Evolutionary conservation across 92 coral and sea anemone species (phyloP).

Genomic region (Anthopleura xanthogrammica): DNA sequence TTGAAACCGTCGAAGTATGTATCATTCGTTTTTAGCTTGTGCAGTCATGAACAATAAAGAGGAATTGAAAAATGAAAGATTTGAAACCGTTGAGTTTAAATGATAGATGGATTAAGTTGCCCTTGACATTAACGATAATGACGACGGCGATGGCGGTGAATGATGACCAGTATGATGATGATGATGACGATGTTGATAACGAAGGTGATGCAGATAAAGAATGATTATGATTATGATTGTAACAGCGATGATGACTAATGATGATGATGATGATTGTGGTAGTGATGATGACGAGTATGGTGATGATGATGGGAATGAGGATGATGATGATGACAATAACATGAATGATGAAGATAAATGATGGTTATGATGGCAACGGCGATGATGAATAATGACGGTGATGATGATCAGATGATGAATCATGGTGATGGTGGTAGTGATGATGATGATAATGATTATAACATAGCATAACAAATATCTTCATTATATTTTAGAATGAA

Average conservation of each 20-base stretch:
- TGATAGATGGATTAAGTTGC: neutral
- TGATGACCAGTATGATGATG: too few species aligned
- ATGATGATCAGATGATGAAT: neutral
- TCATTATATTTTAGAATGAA: slow-evolving; percentile 47
- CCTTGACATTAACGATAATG: too few species aligned
- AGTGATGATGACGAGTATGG: neutral
- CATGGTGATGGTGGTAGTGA: neutral
- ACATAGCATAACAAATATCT: neutral
- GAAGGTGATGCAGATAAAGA: too few species aligned
- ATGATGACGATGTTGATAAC: too few species aligned
- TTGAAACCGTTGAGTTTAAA: neutral
- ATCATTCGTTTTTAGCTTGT: neutral
- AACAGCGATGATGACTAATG: neutral
- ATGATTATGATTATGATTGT: neutral
- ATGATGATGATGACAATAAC: too few species aligned
- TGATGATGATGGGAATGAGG: neutral
- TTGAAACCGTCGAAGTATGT: slow-evolving; percentile 80
- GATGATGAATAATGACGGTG: too few species aligned
- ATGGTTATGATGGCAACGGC: too few species aligned
- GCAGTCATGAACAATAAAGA: neutral
- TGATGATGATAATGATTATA: too few species aligned
- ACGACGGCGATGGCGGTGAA: too few species aligned
- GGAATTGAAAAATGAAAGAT: neutral
- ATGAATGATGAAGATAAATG: too few species aligned
- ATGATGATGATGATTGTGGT: neutral